These are phyloP conservation scores for Pelodiscus sinensis DNA, from an alignment of 2,113 vertebrate species.

Conservation along the genomic window DNA sequence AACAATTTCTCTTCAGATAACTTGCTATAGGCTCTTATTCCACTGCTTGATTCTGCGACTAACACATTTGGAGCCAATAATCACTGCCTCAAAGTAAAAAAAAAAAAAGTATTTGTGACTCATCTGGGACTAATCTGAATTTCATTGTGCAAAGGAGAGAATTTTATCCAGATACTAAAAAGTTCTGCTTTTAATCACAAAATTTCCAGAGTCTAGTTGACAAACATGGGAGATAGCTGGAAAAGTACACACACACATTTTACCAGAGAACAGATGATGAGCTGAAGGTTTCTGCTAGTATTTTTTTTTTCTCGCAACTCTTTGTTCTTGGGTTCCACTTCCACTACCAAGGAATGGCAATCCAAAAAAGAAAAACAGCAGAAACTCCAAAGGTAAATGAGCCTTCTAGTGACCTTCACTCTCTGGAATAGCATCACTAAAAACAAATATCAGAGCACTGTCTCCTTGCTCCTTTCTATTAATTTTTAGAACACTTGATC, in stretches of 20 bases:
- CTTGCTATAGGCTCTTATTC: neutral
- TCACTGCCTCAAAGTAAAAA: neutral
- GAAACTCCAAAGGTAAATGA: neutral
- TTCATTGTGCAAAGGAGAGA: neutral
- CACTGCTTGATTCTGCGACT: neutral
- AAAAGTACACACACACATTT: neutral
- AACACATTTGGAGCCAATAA: neutral
- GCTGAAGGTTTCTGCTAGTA: neutral
- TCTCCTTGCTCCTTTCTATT: neutral
- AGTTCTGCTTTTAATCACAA: neutral
- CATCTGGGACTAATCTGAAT: neutral
- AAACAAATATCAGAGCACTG: neutral
- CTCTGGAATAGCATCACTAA: conserved; percentile 4
- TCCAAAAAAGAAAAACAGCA: neutral
- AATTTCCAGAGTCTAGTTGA: neutral
- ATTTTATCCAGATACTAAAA: neutral
- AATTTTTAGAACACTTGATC: neutral
- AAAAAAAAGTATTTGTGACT: neutral
- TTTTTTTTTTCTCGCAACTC: neutral
- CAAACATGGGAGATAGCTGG: neutral
- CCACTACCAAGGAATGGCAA: neutral
- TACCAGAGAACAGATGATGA: neutral
- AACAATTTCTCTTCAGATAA: neutral
- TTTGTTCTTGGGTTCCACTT: neutral
- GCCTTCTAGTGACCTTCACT: neutral